Percentiles rank a stretch among this genome's conserved stretches.
Conservation (phyloP, 2,113 vertebrate genomes). For the Oryzias curvinotus region DNA sequence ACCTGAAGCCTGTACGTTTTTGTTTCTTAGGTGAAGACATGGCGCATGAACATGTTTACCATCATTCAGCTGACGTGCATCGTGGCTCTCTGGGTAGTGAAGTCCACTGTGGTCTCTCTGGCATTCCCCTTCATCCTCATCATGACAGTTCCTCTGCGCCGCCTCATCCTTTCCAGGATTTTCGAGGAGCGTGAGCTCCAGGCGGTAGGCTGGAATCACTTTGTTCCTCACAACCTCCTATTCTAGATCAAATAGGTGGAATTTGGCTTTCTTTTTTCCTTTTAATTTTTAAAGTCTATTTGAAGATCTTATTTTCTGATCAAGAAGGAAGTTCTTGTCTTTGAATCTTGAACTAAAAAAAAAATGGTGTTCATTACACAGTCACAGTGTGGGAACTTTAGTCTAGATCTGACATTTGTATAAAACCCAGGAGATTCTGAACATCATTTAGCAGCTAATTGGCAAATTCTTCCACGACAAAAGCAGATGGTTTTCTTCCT, state of each 20-base stretch:
- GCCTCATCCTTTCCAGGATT: constrained; percentile 88
- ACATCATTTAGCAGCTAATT: too few relatives aligned
- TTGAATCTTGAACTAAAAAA: too few relatives aligned
- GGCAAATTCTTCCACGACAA: too few relatives aligned
- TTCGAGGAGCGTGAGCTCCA: constrained; percentile 95
- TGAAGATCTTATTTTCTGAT: too few relatives aligned
- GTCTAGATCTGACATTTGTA: too few relatives aligned
- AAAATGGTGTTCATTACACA: too few relatives aligned
- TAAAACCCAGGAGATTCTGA: too few relatives aligned
- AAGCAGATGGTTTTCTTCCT: too few relatives aligned
- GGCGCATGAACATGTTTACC: constrained; percentile 98
- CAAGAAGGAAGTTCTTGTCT: too few relatives aligned
- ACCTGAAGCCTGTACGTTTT: background rate
- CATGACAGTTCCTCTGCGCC: constrained; percentile 94
- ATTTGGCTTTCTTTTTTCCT: background rate
- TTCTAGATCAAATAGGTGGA: too few relatives aligned
- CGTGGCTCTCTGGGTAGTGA: constrained; percentile 92
- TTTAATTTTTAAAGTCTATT: background rate
- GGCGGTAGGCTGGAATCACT: constrained; percentile 78
- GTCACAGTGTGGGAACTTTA: too few relatives aligned
- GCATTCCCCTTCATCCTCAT: constrained; percentile 98
- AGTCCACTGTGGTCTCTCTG: constrained; percentile 90
- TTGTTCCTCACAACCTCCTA: constrained; percentile 11
- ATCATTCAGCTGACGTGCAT: constrained; percentile 92
- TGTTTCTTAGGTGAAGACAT: constrained; percentile 89